Base-by-base conservation (phyloP, 2,888 invertebrate species). In the Melipona bicolor region DNA sequence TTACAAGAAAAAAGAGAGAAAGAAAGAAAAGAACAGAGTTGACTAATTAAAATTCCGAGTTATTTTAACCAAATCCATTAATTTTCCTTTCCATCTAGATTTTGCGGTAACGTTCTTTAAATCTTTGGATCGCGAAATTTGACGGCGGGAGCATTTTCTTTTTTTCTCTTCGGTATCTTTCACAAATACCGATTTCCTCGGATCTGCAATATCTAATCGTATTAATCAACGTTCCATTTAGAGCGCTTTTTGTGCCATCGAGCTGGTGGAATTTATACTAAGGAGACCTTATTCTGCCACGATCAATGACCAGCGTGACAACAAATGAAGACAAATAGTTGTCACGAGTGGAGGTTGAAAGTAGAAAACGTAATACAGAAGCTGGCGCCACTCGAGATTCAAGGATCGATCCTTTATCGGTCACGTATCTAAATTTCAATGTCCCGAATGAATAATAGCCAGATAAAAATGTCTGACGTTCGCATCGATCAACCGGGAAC, bases 241-340 rank as follows among this genome's bases (percentile, higher is more conserved):
- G 64, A 62, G 32, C 24, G 62, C 61, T 75, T 79, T 83, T 79
- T 70, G 72, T 67, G 62, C 65, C 32, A 72, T 27, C 17, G 19
- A 65, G 69, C 69, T 68, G 74, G 70, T 62, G 74, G 81, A 85
- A 73, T 79, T 77, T 77, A 76, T 78, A 68, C 65, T 69, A 79
- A 81, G 71, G 71, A 86, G 82, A 79, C 89, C 87, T 80, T 84
- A 87, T 88, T 89, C 88, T 84, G 88, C 81, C 87, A 88, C 65
- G 74, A 86, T 83, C 84, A 89, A 89, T 88, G 80, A 88, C 71
- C 80, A 56, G 67, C 43, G 27, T 59, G 68, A 61, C 71, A 79
- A 43, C 64, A 68, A 81, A 89, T 84, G 86, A 89, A 89, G 88
- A 89, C 77, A 83, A 74, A 89, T 88, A 81, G 73, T 71, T 75